Percentiles rank a stretch among this genome's conserved stretches.
Evolutionary conservation across 2,888 invertebrate genomes (phyloP).

Genomic region (Danaus chrysippus): DNA sequence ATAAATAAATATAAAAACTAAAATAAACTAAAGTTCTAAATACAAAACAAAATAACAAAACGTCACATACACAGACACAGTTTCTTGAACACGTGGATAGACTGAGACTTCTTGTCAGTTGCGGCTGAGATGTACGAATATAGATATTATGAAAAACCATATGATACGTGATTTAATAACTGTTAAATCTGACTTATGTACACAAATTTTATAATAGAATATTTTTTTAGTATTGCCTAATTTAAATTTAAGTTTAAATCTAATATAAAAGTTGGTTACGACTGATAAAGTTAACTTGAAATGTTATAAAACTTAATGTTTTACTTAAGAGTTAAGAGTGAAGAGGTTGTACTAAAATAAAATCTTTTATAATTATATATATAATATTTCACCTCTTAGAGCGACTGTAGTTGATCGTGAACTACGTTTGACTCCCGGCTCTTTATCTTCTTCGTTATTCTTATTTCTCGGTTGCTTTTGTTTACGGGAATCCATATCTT

Average conservation of each 20-base stretch:
- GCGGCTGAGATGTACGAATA: constrained; percentile 19
- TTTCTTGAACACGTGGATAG: constrained; percentile 12
- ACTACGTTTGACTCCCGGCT: constrained; percentile 59
- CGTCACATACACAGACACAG: constrained; percentile 7
- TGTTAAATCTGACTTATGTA: no score
- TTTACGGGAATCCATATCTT: constrained; percentile 28
- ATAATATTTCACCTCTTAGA: constrained; percentile 51
- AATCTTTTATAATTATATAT: no score
- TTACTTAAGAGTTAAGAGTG: no score
- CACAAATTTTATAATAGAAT: no score
- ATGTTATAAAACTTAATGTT: no score
- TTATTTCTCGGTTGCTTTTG: constrained; percentile 18
- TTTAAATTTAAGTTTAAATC: no score
- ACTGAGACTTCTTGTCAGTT: constrained; percentile 17
- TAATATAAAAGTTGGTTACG: no score
- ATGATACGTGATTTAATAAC: neutral
- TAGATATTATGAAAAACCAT: neutral
- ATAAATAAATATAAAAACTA: constrained; percentile 7
- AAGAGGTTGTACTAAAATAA: no score
- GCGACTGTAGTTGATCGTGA: constrained; percentile 61
- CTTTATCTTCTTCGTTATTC: constrained; percentile 33
- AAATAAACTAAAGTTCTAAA: constrained; percentile 2
- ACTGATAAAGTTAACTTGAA: no score
- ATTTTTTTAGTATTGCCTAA: no score
- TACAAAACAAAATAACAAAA: constrained; percentile 9